Conservation (phyloP, 2,113 vertebrate genomes). For the Aegotheles bennettii region DNA sequence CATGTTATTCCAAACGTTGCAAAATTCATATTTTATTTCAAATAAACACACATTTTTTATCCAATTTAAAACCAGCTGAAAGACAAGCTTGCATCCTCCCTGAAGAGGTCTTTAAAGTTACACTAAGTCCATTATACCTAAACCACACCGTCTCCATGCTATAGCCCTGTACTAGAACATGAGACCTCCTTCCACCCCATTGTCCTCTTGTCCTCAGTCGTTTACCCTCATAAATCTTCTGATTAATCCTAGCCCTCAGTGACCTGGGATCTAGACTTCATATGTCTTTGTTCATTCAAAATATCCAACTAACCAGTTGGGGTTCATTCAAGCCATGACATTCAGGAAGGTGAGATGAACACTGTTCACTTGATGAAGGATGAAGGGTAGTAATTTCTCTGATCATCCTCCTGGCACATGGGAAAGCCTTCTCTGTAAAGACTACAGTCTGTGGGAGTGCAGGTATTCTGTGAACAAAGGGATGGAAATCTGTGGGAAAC, state of each 20-base stretch:
- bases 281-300: background rate
- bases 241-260: background rate
- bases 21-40: background rate
- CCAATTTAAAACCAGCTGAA: background rate
- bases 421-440: background rate
- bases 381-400: background rate
- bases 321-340: background rate
- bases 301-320: background rate
- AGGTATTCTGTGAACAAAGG: background rate
- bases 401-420: rapidly evolving
- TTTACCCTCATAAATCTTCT: background rate
- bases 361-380: background rate
- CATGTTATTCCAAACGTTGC: background rate
- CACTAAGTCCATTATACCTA: background rate
- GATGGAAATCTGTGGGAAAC: background rate
- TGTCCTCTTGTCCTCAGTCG: background rate
- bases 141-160: background rate
- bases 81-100: background rate
- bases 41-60: background rate
- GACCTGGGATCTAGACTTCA: background rate
- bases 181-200: background rate
- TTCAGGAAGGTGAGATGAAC: background rate
- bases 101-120: background rate
- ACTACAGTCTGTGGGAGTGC: background rate
- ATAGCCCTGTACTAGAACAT: background rate